A percentile compares a stretch with the other conserved stretches of the same genome.
These are phyloP conservation scores for Marmota monax DNA, from an alignment of 2,113 vertebrate species.

Conservation along the genomic window DNA sequence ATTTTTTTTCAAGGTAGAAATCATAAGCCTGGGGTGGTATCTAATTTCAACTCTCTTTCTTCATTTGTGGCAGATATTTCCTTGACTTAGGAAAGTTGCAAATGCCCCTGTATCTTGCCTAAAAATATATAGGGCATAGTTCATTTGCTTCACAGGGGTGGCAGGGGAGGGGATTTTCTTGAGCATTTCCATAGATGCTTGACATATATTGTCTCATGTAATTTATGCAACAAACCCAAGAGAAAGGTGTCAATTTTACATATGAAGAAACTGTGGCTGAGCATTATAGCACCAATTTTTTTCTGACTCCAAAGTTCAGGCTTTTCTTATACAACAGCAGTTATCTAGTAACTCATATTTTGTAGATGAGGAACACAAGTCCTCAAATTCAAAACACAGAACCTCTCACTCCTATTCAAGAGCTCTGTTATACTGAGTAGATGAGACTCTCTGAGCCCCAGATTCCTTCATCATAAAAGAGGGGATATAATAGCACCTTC, in stretches of 20 bases:
- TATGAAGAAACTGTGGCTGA: neutral
- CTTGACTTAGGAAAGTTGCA: neutral
- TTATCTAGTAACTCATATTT: neutral
- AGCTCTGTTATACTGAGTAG: neutral
- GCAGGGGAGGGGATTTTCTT: neutral
- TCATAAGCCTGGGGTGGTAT: neutral
- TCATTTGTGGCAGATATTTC: slow-evolving; percentile 4
- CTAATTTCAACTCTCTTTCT: neutral
- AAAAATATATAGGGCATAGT: neutral
- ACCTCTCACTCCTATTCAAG: neutral
- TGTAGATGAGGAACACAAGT: neutral
- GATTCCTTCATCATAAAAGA: slow-evolving; percentile 18
- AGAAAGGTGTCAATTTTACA: neutral
- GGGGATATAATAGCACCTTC: neutral
- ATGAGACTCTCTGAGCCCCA: neutral
- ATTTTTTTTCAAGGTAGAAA: slow-evolving; percentile 24
- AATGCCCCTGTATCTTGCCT: neutral
- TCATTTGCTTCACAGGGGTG: neutral
- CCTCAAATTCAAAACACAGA: neutral
- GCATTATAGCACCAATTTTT: neutral
- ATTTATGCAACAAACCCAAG: neutral
- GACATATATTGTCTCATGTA: neutral
- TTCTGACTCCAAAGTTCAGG: neutral
- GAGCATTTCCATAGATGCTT: neutral
- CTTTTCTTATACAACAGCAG: neutral